Percentiles rank a stretch among this genome's conserved stretches.
These are phyloP conservation scores for Sebastes diaconus DNA, from an alignment of 2,797 vertebrate species.

Conservation along the genomic window DNA sequence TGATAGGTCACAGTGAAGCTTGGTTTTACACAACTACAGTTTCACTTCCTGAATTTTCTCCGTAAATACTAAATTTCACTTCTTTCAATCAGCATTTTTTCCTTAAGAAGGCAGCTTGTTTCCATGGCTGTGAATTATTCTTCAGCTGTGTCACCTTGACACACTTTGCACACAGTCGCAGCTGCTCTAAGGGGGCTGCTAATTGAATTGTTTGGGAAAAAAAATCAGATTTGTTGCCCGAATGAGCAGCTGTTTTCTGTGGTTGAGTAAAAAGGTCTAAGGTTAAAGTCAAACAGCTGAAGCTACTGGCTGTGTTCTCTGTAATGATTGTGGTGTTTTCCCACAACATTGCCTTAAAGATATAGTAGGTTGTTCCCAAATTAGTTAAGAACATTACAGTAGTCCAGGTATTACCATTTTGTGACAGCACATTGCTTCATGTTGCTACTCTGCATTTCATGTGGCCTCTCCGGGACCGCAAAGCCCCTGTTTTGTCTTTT, in stretches of 20 bases:
- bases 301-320: not conserved
- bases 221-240: slow-evolving; percentile 62
- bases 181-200: slow-evolving; percentile 58
- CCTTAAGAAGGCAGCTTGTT: slow-evolving; percentile 32
- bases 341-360: not conserved
- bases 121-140: slow-evolving; percentile 54
- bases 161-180: slow-evolving; percentile 60
- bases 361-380: not conserved
- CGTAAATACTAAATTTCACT: not conserved
- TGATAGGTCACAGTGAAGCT: slow-evolving; percentile 9
- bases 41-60: not conserved
- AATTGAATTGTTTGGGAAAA: slow-evolving; percentile 71
- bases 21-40: not conserved
- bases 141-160: slow-evolving; percentile 75
- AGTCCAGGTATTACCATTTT: slow-evolving; percentile 1
- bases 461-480: slow-evolving; percentile 39
- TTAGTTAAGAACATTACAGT: not conserved
- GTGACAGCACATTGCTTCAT: slow-evolving; percentile 34
- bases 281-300: slow-evolving; percentile 56
- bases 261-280: slow-evolving; percentile 48
- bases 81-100: slow-evolving; percentile 1
- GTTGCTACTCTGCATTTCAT: slow-evolving; percentile 27
- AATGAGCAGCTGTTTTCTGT: slow-evolving; percentile 64
- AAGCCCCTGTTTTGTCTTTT: slow-evolving; percentile 55
- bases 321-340: not conserved